These are phyloP conservation scores for Drosophila nannoptera DNA, from an alignment of 1,140 invertebrate genomes.

Conservation along the genomic window DNA sequence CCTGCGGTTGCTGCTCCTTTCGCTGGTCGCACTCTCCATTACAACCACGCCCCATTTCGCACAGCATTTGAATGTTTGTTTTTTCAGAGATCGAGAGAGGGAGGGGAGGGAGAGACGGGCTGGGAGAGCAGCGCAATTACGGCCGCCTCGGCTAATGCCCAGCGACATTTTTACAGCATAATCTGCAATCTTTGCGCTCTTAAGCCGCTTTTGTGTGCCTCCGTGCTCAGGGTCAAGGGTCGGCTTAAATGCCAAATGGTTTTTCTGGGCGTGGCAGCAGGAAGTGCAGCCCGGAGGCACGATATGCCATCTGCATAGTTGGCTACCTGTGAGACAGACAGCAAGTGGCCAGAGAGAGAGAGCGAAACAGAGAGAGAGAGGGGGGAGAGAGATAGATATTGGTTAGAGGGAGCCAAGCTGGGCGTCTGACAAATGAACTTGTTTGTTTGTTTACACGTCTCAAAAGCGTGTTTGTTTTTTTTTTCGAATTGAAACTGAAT, in stretches of 20 bases:
- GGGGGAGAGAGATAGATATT: neutral
- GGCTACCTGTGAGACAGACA: conserved; percentile 45
- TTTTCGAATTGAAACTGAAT: conserved; percentile 19
- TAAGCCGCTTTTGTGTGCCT: conserved; percentile 56
- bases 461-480: conserved; percentile 16
- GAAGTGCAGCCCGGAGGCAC: conserved; percentile 49
- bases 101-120: neutral
- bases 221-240: conserved; percentile 20
- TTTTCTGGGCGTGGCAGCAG: conserved; percentile 64
- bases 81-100: neutral
- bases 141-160: conserved; percentile 38
- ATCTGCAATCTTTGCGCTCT: conserved; percentile 50
- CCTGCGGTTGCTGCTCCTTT: conserved; percentile 37
- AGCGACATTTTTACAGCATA: conserved; percentile 65
- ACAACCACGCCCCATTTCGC: conserved; percentile 55
- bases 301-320: conserved; percentile 27
- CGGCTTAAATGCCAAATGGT: conserved; percentile 60
- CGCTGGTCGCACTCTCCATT: conserved; percentile 46
- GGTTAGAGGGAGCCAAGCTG: neutral
- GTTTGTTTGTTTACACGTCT: conserved; percentile 62
- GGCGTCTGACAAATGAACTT: conserved; percentile 51
- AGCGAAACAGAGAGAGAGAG: neutral
- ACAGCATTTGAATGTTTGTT: conserved; percentile 44
- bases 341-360: neutral
- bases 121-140: conserved; percentile 19